These are phyloP conservation scores for Urophycis tenuis DNA, from an alignment of 2,797 vertebrate species.

Conservation along the genomic window DNA sequence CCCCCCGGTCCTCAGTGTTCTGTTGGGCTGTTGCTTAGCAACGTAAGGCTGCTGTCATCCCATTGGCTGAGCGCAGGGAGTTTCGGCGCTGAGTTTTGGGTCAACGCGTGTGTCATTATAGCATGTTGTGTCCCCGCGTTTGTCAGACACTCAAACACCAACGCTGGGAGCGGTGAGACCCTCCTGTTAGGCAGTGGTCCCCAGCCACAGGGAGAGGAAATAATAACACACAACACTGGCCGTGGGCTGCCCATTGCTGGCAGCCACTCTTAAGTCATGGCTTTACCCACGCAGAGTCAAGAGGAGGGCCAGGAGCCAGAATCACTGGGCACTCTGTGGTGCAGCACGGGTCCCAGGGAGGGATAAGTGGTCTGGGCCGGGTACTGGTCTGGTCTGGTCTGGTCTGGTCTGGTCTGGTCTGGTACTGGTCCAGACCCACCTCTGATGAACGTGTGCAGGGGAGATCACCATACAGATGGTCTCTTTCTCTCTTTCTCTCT, in stretches of 20 bases:
- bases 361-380: conserved; percentile 30
- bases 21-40: conserved; percentile 66
- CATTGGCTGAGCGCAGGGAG: conserved; percentile 47
- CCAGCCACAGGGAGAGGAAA: conserved; percentile 14
- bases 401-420: too few relatives aligned
- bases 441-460: conserved; percentile 16
- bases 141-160: conserved; percentile 22
- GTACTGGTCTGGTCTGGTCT: too few relatives aligned
- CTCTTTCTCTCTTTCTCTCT: conserved; percentile 9
- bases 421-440: conserved; percentile 36
- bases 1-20: conserved; percentile 28
- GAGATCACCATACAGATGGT: conserved; percentile 45
- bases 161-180: neutral
- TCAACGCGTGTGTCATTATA: conserved; percentile 63
- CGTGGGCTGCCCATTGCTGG: neutral
- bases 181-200: conserved; percentile 29
- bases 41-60: conserved; percentile 49
- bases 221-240: neutral
- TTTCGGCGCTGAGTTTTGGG: conserved; percentile 65
- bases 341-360: conserved; percentile 21
- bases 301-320: conserved; percentile 1
- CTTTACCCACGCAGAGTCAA: neutral
- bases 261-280: neutral
- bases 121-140: conserved; percentile 50
- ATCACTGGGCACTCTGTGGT: conserved; percentile 22